Evolutionary conservation across 2,797 vertebrate genomes (phyloP), one percentile per base, ranked within the genome.

Genomic region (Lepilemur septentrionalis): DNA sequence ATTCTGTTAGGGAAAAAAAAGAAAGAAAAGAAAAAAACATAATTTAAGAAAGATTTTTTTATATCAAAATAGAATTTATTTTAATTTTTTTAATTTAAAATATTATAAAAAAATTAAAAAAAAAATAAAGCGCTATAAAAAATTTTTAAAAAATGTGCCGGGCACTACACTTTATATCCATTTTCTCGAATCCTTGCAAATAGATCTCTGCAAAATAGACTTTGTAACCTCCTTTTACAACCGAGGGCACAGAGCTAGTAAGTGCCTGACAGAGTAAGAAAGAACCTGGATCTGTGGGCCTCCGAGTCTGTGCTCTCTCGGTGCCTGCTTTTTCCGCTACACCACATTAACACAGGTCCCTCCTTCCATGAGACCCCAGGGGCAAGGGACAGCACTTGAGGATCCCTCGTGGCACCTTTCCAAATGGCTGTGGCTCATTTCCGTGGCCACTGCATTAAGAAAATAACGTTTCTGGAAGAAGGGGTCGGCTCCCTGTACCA

Each of bases 121-220:
- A 38, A 38, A 38, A 38, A 38, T 38, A 38, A 38, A 38, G 38
- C 38, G 38, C 38, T 38, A 2, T n/a, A n/a, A n/a, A n/a, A n/a
- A n/a, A n/a, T n/a, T n/a, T n/a, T n/a, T n/a, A n/a, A n/a, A n/a
- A n/a, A 2, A 2, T 28, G 52, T 57, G 79, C 65, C 52, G 9
- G 18, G 41, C 78, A 57, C 79, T 1, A 7, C 13, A 10, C 18
- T 63, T 67, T 15, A 22, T 2, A 0, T 30, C 0, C 0, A 0
- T 14, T 46, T 63, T 23, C 59, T 76, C 72, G 63, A 15, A 46
- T 43, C 28, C 41, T 89, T 5, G 2, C 0, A 35, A 43, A 55
- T 55, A 55, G 72, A 65, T 52, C 5, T 9, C 18, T 10, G 18
- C 46, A 55, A 70, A 43, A 46, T 32, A 81, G 59, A 76, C 69